A percentile compares a stretch with the other conserved stretches of the same genome.
Conservation (phyloP, 30 jellyfish, hydroid and myxozoan species). For the Turritopsis dohrnii region DNA sequence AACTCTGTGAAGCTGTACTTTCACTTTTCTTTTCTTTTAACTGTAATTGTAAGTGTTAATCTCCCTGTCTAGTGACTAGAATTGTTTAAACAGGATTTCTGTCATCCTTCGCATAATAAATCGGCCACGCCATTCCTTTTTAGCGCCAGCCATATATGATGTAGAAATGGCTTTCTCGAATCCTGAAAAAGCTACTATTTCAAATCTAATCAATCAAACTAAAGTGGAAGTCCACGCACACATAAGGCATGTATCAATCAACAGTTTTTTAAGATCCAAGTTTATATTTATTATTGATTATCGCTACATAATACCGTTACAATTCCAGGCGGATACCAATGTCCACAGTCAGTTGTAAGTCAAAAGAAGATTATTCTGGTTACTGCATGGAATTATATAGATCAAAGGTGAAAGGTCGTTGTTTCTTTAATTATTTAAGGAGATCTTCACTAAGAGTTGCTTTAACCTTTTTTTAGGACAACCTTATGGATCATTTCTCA, state of each 20-base stretch:
- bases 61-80: not conserved
- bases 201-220: slow-evolving; percentile 34
- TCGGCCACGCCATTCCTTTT: too few species aligned
- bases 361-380: slow-evolving; percentile 48
- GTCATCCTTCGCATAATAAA: too few species aligned
- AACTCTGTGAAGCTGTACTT: too few species aligned
- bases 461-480: slow-evolving; percentile 12
- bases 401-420: slow-evolving; percentile 42
- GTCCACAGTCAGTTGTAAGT: slow-evolving; percentile 39
- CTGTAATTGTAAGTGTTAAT: too few species aligned
- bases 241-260: slow-evolving; percentile 36
- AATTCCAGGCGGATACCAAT: slow-evolving; percentile 59
- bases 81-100: too few species aligned
- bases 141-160: slow-evolving; percentile 73
- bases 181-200: slow-evolving; percentile 45
- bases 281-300: not conserved
- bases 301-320: not conserved
- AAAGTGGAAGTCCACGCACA: slow-evolving; percentile 44
- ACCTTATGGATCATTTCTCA: not conserved
- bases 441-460: too few species aligned
- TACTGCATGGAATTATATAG: slow-evolving; percentile 55
- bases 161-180: slow-evolving; percentile 61
- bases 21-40: too few species aligned
- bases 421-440: not conserved
- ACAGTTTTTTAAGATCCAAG: not conserved